Evolutionary conservation across 2,888 invertebrate genomes (phyloP).

Genomic region (Dasysyrphus albostriatus): DNA sequence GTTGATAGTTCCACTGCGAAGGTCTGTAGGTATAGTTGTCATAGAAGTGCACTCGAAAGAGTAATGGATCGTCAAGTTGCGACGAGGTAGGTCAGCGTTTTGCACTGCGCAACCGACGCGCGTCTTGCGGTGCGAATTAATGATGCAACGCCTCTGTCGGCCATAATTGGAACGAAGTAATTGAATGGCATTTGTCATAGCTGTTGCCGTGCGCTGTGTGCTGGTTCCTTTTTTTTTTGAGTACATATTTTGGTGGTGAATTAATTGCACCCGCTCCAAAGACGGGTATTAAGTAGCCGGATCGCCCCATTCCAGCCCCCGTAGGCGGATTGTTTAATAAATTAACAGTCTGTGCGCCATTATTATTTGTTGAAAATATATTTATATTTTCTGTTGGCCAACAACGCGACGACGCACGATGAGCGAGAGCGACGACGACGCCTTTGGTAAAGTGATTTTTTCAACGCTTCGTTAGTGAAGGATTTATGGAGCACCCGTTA

Average conservation of each 20-base stretch:
- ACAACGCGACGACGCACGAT: not conserved
- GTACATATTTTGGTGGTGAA: constrained; percentile 48
- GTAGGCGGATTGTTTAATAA: constrained; percentile 73
- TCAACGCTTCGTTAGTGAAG: constrained; percentile 75
- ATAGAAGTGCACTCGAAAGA: constrained; percentile 54
- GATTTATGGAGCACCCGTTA: constrained; percentile 70
- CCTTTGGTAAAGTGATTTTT: constrained; percentile 76
- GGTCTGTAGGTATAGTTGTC: constrained; percentile 50
- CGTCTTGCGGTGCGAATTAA: constrained; percentile 53
- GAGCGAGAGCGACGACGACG: constrained; percentile 36
- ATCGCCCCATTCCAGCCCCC: constrained; percentile 68
- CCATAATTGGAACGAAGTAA: constrained; percentile 69
- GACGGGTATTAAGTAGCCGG: constrained; percentile 69
- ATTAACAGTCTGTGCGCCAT: constrained; percentile 63
- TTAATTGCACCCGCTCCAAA: constrained; percentile 62
- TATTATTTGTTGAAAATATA: constrained; percentile 47
- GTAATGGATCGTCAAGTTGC: constrained; percentile 62
- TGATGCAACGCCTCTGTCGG: constrained; percentile 70
- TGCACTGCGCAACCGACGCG: constrained; percentile 18
- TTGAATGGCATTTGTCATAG: constrained; percentile 73
- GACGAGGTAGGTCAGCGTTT: constrained; percentile 72
- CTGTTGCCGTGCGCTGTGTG: not conserved
- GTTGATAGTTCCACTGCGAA: constrained; percentile 43
- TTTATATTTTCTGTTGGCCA: constrained; percentile 23
- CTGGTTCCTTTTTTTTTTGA: constrained; percentile 18